Base-by-base conservation (phyloP, 2,113 vertebrate genomes). In the Paratilapia polleni region DNA sequence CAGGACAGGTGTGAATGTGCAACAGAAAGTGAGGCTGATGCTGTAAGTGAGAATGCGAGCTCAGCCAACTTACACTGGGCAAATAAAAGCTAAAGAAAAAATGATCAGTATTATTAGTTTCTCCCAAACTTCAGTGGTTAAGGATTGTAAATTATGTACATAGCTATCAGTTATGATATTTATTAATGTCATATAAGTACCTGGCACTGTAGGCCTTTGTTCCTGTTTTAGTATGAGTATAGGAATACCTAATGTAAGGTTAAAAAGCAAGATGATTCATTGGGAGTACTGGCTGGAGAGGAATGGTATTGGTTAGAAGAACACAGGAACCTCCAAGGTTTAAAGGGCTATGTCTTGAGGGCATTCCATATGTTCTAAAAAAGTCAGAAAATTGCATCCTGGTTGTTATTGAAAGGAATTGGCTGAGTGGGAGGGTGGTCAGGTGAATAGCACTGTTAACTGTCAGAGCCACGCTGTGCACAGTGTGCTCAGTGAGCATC, bases 1-100 rank as follows among this genome's bases (percentile, higher is more conserved):
- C 47, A 54, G 47, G 47, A 73, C 47, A 73, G 28, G 47, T 73
- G 52, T 73, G 47, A 73, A 73, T 73, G 68, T 73, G 68, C 52
- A 73, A 73, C 68, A 73, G 43, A 73, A 73, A 73, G 26, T 52
- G 26, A 54, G 47, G 19, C 68, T 73, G 47, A 31, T 31, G 47
- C 52, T 73, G 43, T 52, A 26, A 70, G 17, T 28, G 64, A 70
- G 43, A 13, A 52, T 31, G 47, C 31, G 47, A 73, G 47, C 68
- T 52, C 47, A 73, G 68, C 68, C 47, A 73, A 19, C 26, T 20
- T 52, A 7, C 49, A 52, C 12, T 52, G 17, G 66, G 26, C 43
- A 73, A 31, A 73, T 73, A 54, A 73, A 54, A 52, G 68, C 68
- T 52, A n/a, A 31, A 52, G 26, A 52, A 19, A 73, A 73, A 54